phyloP scores from a whole-genome alignment of 2,113 vertebrate genomes.

The Tyrannus savana region DNA sequence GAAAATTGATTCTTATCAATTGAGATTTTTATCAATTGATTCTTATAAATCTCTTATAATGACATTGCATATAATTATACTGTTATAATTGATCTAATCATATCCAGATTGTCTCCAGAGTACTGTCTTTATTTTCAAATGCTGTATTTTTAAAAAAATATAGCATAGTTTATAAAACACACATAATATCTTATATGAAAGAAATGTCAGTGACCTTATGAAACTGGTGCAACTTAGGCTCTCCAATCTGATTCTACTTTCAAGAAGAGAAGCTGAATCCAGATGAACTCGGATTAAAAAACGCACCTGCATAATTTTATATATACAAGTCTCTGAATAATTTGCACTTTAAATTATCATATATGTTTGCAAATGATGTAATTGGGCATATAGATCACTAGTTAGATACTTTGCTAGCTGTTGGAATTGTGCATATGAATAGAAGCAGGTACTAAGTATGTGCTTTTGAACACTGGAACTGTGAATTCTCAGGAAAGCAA shows the following conservation, averaged over 20 bases:
- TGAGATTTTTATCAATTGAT: too few relatives aligned
- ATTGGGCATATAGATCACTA: background rate
- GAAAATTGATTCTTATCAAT: background rate
- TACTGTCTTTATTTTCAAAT: background rate
- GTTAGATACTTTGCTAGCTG: background rate
- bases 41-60: too few relatives aligned
- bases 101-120: background rate
- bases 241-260: background rate
- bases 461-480: background rate
- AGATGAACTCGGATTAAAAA: background rate
- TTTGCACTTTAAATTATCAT: background rate
- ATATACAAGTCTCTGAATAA: background rate
- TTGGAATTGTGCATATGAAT: background rate
- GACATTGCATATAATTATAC: too few relatives aligned
- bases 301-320: background rate
- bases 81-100: background rate
- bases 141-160: background rate
- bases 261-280: background rate
- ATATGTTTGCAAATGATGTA: background rate
- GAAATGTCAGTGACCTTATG: rapidly evolving
- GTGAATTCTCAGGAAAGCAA: background rate
- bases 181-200: background rate
- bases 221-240: background rate
- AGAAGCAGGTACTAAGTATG: background rate
- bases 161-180: background rate